Evolutionary conservation across 2,797 vertebrate species (phyloP).

Genomic region (Sebastes cheni): DNA sequence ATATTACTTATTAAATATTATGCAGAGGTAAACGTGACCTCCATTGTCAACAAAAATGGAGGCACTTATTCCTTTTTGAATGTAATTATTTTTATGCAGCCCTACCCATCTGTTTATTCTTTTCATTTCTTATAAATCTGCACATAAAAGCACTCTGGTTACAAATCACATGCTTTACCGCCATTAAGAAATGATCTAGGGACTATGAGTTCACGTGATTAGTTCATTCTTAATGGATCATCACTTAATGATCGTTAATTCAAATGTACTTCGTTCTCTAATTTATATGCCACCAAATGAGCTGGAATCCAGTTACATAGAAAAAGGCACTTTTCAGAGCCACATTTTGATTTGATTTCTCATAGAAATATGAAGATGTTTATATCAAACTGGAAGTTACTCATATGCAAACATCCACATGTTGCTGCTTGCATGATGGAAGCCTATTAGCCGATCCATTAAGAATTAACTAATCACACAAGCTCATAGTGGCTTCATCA

Average conservation of each 20-base stretch:
- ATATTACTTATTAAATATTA: conserved; percentile 32
- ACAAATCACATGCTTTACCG: background rate
- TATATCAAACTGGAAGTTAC: background rate
- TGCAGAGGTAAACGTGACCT: conserved; percentile 17
- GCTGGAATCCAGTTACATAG: background rate
- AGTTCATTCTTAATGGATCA: conserved; percentile 19
- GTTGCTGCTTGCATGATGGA: background rate
- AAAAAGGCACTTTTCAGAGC: background rate
- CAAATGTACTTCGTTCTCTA: conserved; percentile 12
- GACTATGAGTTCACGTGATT: conserved; percentile 22
- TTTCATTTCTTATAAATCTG: background rate
- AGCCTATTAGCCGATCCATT: background rate
- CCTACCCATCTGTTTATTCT: background rate
- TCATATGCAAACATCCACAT: background rate
- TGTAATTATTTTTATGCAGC: conserved; percentile 3
- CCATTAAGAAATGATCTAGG: conserved; percentile 15
- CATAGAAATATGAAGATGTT: background rate
- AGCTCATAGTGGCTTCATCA: background rate
- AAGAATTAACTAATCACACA: background rate
- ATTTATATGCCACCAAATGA: conserved; percentile 22
- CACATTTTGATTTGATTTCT: background rate
- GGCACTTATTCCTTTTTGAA: conserved; percentile 29
- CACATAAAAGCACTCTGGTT: conserved; percentile 1
- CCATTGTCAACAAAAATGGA: conserved; percentile 18
- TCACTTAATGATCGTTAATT: conserved; percentile 31